Evolutionary conservation across 2,797 vertebrate species (phyloP).

Genomic region (Alfaro cultratus): DNA sequence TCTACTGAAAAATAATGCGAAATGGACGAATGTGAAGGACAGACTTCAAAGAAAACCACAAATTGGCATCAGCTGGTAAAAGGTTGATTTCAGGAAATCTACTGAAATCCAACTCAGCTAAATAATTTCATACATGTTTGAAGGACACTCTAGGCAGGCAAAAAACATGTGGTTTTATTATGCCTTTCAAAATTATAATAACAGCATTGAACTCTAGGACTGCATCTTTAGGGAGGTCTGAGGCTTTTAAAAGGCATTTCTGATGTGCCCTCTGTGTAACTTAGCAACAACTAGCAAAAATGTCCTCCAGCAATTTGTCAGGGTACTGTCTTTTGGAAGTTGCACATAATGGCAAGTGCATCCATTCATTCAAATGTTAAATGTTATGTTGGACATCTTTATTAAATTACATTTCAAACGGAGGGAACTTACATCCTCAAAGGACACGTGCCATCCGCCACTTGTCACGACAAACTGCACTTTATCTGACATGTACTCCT

Average conservation of each 20-base stretch:
- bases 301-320: conserved; percentile 8
- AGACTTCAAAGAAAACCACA: not conserved
- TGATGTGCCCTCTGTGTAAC: conserved; percentile 4
- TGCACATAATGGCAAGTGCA: conserved; percentile 8
- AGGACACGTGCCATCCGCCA: conserved; percentile 91
- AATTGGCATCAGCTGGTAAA: not conserved
- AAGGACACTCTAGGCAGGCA: not conserved
- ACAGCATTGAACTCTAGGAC: not conserved
- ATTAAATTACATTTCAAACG: not conserved
- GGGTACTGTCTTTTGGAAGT: conserved; percentile 1
- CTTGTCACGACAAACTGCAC: conserved; percentile 92
- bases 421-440: conserved; percentile 86
- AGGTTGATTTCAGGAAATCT: not conserved
- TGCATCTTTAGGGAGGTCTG: not conserved
- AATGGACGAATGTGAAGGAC: not conserved
- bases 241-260: conserved; percentile 3
- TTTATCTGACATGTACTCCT: conserved; percentile 91
- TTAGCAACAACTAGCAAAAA: not conserved
- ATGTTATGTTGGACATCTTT: not conserved
- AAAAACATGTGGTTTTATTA: not conserved
- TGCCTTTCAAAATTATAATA: not conserved
- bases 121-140: not conserved
- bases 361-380: not conserved
- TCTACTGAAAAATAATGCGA: not conserved
- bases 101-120: not conserved